A percentile compares a stretch with the other conserved stretches of the same genome.
Conservation (phyloP, 2,888 invertebrate species). For the Oxyscelio sp. region DNA sequence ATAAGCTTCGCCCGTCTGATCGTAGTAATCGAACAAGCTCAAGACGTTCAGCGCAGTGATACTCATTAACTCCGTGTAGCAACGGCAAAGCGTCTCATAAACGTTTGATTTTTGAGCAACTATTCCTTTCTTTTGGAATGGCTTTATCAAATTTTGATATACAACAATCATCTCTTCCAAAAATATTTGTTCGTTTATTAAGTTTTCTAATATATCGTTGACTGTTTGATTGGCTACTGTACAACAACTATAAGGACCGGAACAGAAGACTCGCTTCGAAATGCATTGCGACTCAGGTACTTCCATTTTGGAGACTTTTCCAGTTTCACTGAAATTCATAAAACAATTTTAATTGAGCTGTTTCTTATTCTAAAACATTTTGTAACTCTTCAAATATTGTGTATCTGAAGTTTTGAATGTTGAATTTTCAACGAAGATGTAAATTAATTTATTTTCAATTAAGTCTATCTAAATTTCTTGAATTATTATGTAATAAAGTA, state of each 20-base stretch:
- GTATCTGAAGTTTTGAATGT: too few species aligned
- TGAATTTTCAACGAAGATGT: too few species aligned
- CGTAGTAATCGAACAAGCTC: too few species aligned
- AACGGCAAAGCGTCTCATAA: conserved; percentile 92
- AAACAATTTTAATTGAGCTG: too few species aligned
- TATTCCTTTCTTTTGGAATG: conserved; percentile 91
- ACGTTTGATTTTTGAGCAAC: conserved; percentile 90
- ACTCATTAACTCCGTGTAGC: too few species aligned
- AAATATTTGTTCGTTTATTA: conserved; percentile 92
- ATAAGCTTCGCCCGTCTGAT: too few species aligned
- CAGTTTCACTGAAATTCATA: conserved; percentile 70
- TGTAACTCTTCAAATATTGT: too few species aligned
- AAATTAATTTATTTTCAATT: too few species aligned
- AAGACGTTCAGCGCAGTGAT: too few species aligned
- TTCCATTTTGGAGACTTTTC: conserved; percentile 71
- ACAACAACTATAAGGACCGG: conserved; percentile 85
- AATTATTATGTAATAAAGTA: too few species aligned
- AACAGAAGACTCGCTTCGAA: conserved; percentile 81
- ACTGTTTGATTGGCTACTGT: conserved; percentile 82
- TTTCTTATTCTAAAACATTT: too few species aligned
- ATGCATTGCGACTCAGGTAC: conserved; percentile 76
- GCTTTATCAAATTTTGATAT: conserved; percentile 91
- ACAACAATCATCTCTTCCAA: conserved; percentile 92
- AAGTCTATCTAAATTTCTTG: too few species aligned
- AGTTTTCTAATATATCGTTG: conserved; percentile 84